phyloP scores from a whole-genome alignment of 2,113 vertebrate genomes.

The Podarcis raffonei region DNA sequence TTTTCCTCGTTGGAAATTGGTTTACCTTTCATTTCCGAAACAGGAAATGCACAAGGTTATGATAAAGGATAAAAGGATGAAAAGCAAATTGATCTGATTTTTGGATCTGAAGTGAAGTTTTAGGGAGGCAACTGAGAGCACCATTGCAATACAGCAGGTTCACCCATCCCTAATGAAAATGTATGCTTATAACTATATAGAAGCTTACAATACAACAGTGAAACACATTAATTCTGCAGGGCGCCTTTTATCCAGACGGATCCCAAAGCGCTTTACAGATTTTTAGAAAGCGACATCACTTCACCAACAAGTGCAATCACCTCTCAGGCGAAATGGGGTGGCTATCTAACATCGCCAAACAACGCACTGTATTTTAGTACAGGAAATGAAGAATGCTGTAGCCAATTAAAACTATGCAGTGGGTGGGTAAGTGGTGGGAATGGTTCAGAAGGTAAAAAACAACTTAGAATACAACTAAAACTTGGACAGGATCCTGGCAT shows the following conservation, averaged over 20 bases:
- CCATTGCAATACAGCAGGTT: conserved; percentile 46
- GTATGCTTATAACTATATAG: conserved; percentile 43
- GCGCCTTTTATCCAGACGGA: conserved; percentile 62
- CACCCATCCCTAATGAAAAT: conserved; percentile 67
- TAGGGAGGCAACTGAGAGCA: not conserved
- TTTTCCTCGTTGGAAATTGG: not conserved
- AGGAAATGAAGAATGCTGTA: conserved; percentile 71
- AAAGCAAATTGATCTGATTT: not conserved
- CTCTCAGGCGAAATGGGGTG: conserved; percentile 59
- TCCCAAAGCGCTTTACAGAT: conserved; percentile 72
- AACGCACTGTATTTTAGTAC: conserved; percentile 49
- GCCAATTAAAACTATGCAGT: conserved; percentile 72
- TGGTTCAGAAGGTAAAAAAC: conserved; percentile 59
- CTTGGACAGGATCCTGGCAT: conserved; percentile 45
- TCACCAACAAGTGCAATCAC: conserved; percentile 61
- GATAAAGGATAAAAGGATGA: not conserved
- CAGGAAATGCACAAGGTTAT: conserved; percentile 1
- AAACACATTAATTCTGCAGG: conserved; percentile 18
- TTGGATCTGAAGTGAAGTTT: not conserved
- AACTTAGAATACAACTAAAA: conserved; percentile 49
- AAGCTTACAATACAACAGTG: conserved; percentile 33
- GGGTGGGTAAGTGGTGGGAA: conserved; percentile 67
- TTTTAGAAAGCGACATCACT: conserved; percentile 63
- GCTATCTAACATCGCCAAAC: conserved; percentile 59
- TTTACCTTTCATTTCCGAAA: conserved; percentile 38